phyloP scores from a whole-genome alignment of 2,797 vertebrate species.

The Tenualosa thibaudeaui region DNA sequence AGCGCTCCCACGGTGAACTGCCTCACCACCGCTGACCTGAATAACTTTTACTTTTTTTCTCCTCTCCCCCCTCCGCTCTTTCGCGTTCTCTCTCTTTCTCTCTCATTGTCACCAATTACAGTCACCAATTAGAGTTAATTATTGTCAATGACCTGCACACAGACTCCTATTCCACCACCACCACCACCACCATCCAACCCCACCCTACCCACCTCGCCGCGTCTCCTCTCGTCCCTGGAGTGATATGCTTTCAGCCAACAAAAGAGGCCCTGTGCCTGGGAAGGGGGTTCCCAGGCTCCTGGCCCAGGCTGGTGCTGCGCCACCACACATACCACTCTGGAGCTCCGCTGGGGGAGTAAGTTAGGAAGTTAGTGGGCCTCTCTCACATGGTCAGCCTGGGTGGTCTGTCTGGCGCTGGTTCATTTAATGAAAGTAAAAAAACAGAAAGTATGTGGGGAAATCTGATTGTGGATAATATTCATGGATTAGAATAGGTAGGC shows the following conservation, averaged over 20 bases:
- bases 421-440: not conserved
- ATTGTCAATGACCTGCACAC: not conserved
- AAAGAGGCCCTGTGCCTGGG: constrained; percentile 5
- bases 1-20: not conserved
- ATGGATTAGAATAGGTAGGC: too few species aligned
- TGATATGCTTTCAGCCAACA: constrained; percentile 13
- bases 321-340: not conserved
- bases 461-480: too few species aligned
- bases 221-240: not conserved
- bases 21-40: constrained; percentile 14
- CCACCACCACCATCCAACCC: not conserved
- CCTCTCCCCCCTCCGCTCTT: not conserved
- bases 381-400: not conserved
- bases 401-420: not conserved
- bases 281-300: not conserved
- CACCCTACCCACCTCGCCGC: not conserved
- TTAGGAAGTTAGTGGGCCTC: not conserved
- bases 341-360: not conserved
- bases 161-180: not conserved
- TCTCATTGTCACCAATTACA: not conserved
- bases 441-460: not conserved
- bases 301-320: not conserved
- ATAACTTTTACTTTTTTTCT: not conserved
- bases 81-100: not conserved
- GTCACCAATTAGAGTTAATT: constrained; percentile 29